phyloP scores from a whole-genome alignment of 2,888 invertebrate species.

The Conchocele bisecta region DNA sequence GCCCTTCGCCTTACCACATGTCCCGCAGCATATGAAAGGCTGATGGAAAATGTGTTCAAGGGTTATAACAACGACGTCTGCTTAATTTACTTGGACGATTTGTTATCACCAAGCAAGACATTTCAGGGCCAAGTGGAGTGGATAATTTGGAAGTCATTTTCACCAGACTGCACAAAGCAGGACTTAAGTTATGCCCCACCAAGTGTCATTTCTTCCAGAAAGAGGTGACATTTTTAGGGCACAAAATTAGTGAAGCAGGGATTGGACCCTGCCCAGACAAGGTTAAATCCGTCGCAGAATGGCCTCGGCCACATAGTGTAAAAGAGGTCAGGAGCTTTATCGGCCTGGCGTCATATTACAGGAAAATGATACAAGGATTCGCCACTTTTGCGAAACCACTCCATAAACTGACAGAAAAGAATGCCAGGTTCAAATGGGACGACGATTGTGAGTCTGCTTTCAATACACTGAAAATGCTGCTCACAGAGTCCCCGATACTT shows the following conservation, averaged over 20 bases:
- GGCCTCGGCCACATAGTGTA: not conserved
- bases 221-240: slow-evolving; percentile 15
- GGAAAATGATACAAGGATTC: not conserved
- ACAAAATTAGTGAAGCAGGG: slow-evolving; percentile 19
- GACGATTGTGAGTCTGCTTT: not conserved
- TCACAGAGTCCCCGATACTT: not conserved
- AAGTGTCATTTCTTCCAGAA: slow-evolving; percentile 13
- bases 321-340: not conserved
- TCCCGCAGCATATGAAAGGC: slow-evolving; percentile 33
- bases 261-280: slow-evolving; percentile 9
- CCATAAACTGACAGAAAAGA: not conserved
- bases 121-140: slow-evolving; percentile 19
- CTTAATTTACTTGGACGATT: not conserved
- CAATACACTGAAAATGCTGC: not conserved
- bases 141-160: not conserved
- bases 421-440: not conserved
- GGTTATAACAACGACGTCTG: slow-evolving; percentile 20
- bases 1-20: slow-evolving; percentile 42
- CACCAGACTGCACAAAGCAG: not conserved
- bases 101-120: not conserved
- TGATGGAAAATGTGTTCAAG: slow-evolving; percentile 28
- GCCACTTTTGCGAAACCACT: not conserved
- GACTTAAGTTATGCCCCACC: slow-evolving; percentile 6
- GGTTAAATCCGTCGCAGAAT: not conserved
- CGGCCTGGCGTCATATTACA: not conserved